Percentiles rank a stretch among this genome's conserved stretches.
These are phyloP conservation scores for Diploscapter pachys DNA, from an alignment of 1,140 invertebrate genomes.

Conservation along the genomic window DNA sequence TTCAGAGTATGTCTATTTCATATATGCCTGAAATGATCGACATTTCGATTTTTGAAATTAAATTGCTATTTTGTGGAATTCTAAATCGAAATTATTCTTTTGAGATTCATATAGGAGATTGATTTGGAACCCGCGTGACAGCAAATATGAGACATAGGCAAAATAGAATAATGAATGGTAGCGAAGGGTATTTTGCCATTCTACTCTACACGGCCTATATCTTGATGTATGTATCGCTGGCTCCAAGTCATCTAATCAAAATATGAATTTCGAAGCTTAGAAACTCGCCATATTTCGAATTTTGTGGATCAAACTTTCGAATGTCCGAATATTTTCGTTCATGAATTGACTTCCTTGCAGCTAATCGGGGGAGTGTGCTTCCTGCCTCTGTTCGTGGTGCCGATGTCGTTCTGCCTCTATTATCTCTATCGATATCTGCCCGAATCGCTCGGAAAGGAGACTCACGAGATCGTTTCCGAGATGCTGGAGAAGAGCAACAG, in stretches of 20 bases:
- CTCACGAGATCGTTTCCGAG: conserved; percentile 44
- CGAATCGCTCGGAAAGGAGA: conserved; percentile 45
- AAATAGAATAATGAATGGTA: too few relatives aligned
- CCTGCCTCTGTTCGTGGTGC: conserved; percentile 45
- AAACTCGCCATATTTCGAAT: too few relatives aligned
- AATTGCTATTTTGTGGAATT: neutral
- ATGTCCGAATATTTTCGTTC: too few relatives aligned
- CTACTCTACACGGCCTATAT: too few relatives aligned
- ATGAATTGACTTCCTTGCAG: conserved; percentile 18
- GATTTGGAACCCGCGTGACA: too few relatives aligned
- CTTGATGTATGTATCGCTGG: too few relatives aligned
- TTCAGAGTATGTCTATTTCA: conserved; percentile 38
- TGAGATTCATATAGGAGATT: too few relatives aligned
- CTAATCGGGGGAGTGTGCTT: conserved; percentile 43
- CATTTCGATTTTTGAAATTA: neutral
- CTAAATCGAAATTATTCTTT: neutral
- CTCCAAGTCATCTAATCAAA: too few relatives aligned
- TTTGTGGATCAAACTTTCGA: too few relatives aligned
- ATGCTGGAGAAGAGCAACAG: conserved; percentile 30
- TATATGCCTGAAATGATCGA: neutral
- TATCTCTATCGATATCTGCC: conserved; percentile 45
- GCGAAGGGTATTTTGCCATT: too few relatives aligned
- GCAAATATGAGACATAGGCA: too few relatives aligned
- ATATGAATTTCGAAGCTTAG: too few relatives aligned
- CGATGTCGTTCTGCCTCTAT: conserved; percentile 42